Evolutionary conservation across 1,140 invertebrate genomes (phyloP).

Genomic region (Mylabris phalerata): DNA sequence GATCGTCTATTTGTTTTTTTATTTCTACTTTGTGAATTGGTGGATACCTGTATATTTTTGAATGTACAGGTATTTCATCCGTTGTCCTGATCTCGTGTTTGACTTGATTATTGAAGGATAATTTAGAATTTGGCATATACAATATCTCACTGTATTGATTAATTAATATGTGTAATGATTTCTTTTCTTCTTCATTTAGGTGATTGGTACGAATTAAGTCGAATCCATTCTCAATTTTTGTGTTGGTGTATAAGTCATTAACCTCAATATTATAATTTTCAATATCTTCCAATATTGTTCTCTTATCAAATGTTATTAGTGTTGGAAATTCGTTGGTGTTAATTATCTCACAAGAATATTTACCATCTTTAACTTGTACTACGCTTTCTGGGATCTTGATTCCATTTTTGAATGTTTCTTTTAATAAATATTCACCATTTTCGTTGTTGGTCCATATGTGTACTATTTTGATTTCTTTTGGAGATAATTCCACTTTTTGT

Average conservation of each 20-base stretch:
- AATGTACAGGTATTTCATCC: neutral
- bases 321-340: too few relatives aligned
- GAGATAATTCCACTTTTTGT: too few relatives aligned
- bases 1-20: neutral
- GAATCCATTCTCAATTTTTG: neutral
- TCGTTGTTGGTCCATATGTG: too few relatives aligned
- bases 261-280: neutral
- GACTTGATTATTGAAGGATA: conserved; percentile 3
- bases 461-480: too few relatives aligned
- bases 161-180: neutral
- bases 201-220: neutral
- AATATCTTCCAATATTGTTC: neutral
- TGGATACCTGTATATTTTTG: conserved; percentile 2
- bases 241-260: neutral
- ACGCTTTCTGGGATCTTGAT: too few relatives aligned
- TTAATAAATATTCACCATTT: too few relatives aligned
- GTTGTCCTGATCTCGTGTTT: conserved; percentile 1
- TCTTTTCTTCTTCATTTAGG: neutral
- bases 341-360: too few relatives aligned
- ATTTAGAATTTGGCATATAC: neutral
- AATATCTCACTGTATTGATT: neutral
- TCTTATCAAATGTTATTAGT: too few relatives aligned
- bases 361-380: too few relatives aligned
- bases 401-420: too few relatives aligned
- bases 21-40: conserved; percentile 1